phyloP scores from a whole-genome alignment of 2,888 invertebrate genomes.

The Spodoptera exigua region DNA sequence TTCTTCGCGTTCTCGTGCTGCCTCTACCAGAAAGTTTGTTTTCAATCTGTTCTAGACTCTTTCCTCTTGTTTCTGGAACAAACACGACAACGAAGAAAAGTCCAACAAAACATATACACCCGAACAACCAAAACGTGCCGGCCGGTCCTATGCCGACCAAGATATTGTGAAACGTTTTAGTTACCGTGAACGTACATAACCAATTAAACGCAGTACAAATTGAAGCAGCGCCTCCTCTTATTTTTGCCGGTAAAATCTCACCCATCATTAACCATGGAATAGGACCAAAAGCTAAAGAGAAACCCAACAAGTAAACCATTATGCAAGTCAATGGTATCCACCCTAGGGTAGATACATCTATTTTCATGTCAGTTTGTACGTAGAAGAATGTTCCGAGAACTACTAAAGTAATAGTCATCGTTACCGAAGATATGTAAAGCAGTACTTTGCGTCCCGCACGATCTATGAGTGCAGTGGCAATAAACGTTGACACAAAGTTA shows the following conservation, averaged over 20 bases:
- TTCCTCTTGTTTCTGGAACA: conserved; percentile 98
- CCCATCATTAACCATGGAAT: conserved; percentile 98
- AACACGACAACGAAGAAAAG: conserved; percentile 94
- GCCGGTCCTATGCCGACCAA: conserved; percentile 90
- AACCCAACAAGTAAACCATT: conserved; percentile 95
- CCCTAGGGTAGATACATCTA: conserved; percentile 90
- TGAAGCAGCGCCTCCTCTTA: conserved; percentile 96
- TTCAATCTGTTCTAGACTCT: conserved; percentile 97
- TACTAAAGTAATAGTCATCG: conserved; percentile 93
- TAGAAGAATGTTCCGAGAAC: conserved; percentile 95
- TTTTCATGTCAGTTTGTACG: conserved; percentile 79
- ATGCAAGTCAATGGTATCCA: conserved; percentile 95
- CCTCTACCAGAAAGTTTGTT: conserved; percentile 91
- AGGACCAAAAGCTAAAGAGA: conserved; percentile 95
- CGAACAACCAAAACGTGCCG: conserved; percentile 96
- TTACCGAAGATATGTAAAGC: conserved; percentile 94
- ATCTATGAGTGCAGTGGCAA: conserved; percentile 96
- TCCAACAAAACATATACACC: conserved; percentile 92
- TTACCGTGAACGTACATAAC: conserved; percentile 97
- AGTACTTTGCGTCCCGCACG: conserved; percentile 96
- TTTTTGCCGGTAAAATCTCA: conserved; percentile 96
- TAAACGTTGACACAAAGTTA: conserved; percentile 96
- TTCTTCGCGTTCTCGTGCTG: conserved; percentile 80
- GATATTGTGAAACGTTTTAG: conserved; percentile 94
- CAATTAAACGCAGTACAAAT: conserved; percentile 97